Evolutionary conservation across 2,888 invertebrate species (phyloP).

Genomic region (Hirtodrosophila duncani): DNA sequence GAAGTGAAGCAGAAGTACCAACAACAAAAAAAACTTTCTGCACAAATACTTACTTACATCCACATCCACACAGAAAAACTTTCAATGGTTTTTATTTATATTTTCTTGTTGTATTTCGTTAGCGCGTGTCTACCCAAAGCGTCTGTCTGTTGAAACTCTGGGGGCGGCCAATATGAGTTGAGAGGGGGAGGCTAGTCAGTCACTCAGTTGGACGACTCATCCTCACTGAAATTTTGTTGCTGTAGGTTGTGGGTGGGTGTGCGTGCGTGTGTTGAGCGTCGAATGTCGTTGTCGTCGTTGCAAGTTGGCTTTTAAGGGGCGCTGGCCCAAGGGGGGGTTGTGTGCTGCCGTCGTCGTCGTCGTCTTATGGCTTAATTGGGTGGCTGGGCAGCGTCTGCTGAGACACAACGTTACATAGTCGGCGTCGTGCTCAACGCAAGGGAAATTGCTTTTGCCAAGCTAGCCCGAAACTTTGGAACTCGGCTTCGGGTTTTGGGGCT

Average conservation of each 20-base stretch:
- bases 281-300: slow-evolving; percentile 8
- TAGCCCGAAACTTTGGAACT: slow-evolving; percentile 27
- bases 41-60: too few species aligned
- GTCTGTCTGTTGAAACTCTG: slow-evolving; percentile 40
- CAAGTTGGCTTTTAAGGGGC: slow-evolving; percentile 15
- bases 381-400: slow-evolving; percentile 70
- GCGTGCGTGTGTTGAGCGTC: slow-evolving; percentile 19
- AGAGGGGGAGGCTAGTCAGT: too few species aligned
- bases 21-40: slow-evolving; percentile 11
- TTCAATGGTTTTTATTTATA: slow-evolving; percentile 37
- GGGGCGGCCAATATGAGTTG: too few species aligned
- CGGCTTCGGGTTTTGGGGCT: slow-evolving; percentile 43
- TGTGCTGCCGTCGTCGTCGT: slow-evolving; percentile 1
- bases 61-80: slow-evolving; percentile 27
- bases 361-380: slow-evolving; percentile 67
- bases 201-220: slow-evolving; percentile 22
- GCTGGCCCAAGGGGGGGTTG: not conserved
- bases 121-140: slow-evolving; percentile 39
- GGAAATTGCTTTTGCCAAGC: slow-evolving; percentile 60
- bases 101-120: slow-evolving; percentile 34
- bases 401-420: slow-evolving; percentile 38
- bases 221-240: slow-evolving; percentile 74
- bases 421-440: slow-evolving; percentile 25
- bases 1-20: slow-evolving; percentile 12
- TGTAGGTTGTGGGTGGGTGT: slow-evolving; percentile 74